Evolutionary conservation across 2,888 invertebrate species (phyloP).

Genomic region (Lepetodrilus schrolli): DNA sequence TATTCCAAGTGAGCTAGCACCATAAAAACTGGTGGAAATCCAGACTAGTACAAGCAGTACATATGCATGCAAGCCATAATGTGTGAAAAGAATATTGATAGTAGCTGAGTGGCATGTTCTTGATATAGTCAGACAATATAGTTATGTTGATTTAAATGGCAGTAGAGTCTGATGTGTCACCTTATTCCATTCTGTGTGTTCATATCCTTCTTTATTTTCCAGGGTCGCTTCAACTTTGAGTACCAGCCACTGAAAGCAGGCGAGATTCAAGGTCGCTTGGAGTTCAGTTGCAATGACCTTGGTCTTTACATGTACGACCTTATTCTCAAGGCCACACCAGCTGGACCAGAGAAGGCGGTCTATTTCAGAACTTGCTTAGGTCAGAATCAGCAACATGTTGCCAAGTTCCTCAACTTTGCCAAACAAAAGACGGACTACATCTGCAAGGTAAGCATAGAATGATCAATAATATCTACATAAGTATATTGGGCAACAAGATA

Average conservation of each 20-base stretch:
- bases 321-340: conserved; percentile 71
- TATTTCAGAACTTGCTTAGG: conserved; percentile 74
- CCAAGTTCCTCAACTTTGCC: conserved; percentile 75
- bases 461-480: no score
- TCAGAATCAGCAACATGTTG: conserved; percentile 65
- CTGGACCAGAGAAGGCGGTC: conserved; percentile 72
- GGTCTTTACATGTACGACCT: conserved; percentile 74
- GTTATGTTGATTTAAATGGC: no score
- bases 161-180: neutral
- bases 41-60: no score
- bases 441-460: conserved; percentile 74
- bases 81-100: no score
- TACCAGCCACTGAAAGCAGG: conserved; percentile 75
- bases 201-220: conserved; percentile 24
- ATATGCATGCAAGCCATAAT: no score
- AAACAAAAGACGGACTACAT: conserved; percentile 75
- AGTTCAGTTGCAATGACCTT: conserved; percentile 73
- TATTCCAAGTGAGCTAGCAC: no score
- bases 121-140: no score
- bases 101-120: no score
- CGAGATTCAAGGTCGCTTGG: conserved; percentile 68
- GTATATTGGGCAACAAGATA: no score
- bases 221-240: conserved; percentile 74
- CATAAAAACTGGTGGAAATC: no score
- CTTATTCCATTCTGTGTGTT: neutral